Evolutionary conservation across 2,113 vertebrate genomes (phyloP).

Genomic region (Tupaia tana): DNA sequence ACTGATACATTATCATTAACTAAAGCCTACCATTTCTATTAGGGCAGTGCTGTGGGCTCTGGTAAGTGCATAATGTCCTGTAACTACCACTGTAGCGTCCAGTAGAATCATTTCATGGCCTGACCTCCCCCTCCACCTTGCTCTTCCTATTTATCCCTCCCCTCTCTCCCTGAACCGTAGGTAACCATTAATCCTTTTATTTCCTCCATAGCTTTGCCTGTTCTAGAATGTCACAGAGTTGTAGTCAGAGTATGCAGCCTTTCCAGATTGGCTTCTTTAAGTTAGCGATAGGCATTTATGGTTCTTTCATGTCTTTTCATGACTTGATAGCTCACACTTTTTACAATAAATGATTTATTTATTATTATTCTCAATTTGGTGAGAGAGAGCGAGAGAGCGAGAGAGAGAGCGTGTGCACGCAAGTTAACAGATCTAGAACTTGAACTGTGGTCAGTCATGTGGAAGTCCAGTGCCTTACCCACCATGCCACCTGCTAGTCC

Average conservation of each 20-base stretch:
- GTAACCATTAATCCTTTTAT: neutral
- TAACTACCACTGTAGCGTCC: accelerated
- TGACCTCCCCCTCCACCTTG: neutral
- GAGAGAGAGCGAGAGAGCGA: no score
- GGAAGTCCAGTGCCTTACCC: no score
- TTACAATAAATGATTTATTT: no score
- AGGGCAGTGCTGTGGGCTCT: neutral
- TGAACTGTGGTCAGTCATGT: no score
- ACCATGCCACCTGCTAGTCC: no score
- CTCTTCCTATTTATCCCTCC: neutral
- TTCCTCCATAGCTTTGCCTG: neutral
- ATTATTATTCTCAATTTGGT: no score
- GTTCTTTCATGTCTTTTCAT: neutral
- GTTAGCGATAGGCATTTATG: neutral
- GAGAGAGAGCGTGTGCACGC: no score
- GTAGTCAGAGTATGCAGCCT: neutral
- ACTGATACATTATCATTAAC: neutral
- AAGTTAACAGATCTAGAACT: no score
- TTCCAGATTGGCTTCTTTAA: neutral
- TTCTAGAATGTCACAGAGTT: neutral
- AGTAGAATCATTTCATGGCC: neutral
- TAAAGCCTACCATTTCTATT: no score
- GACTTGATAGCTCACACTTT: neutral
- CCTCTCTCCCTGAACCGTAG: accelerated
- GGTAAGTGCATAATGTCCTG: neutral